Evolutionary conservation across 2,797 vertebrate species (phyloP).

Genomic region (Hybognathus amarus): DNA sequence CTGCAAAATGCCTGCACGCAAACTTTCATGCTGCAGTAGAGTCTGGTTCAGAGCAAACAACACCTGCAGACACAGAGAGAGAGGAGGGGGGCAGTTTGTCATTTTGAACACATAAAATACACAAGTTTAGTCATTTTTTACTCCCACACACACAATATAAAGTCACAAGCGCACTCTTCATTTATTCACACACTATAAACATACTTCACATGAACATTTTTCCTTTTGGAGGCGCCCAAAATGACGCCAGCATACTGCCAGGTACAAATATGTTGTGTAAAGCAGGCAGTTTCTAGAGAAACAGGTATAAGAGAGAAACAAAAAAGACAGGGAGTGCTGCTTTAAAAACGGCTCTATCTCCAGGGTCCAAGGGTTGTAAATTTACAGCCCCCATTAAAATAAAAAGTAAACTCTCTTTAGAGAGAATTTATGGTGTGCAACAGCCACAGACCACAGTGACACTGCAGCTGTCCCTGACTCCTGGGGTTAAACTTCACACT

Average conservation of each 20-base stretch:
- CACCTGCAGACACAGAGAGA: slow-evolving; percentile 73
- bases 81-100: slow-evolving; percentile 1
- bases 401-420: slow-evolving; percentile 80
- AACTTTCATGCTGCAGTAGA: slow-evolving; percentile 86
- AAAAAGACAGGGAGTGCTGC: slow-evolving; percentile 52
- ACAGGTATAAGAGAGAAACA: slow-evolving; percentile 20
- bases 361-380: slow-evolving; percentile 65
- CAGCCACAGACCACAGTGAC: slow-evolving; percentile 65
- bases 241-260: neutral
- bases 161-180: slow-evolving; percentile 20
- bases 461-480: slow-evolving; percentile 73
- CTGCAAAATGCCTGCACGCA: slow-evolving; percentile 83
- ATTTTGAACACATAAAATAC: slow-evolving; percentile 18
- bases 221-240: neutral
- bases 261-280: neutral
- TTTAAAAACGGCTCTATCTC: slow-evolving; percentile 68
- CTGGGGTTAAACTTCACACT: slow-evolving; percentile 67
- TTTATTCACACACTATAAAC: slow-evolving; percentile 31
- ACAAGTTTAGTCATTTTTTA: slow-evolving; percentile 33
- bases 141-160: neutral
- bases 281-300: slow-evolving; percentile 4
- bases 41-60: slow-evolving; percentile 93
- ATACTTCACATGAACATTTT: neutral
- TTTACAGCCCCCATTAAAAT: slow-evolving; percentile 80
- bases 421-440: slow-evolving; percentile 77